Base-by-base conservation (phyloP, 2,797 vertebrate species). In the Leptoclinus maculatus region DNA sequence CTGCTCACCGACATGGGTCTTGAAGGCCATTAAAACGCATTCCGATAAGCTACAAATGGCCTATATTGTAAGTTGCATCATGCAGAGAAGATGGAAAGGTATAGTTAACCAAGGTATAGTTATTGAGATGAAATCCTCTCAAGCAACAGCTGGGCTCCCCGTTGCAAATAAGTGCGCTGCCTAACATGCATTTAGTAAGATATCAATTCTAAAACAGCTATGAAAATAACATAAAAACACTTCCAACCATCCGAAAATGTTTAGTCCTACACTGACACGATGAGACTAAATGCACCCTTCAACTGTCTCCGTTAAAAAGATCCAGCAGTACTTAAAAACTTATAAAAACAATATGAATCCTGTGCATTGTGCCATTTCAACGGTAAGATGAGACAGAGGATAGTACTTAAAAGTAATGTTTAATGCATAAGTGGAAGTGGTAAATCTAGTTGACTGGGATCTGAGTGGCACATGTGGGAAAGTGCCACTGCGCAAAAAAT, bases 351-450 rank as follows among this genome's bases (percentile, higher is more conserved):
- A 53, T 65, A 66, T 38, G 45, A 79, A 60, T 73, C 11, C 10
- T 69, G 12, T 73, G 47, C 56, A 71, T 77, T 78, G 7, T 45
- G 23, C 12, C 25, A 69, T 74, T 70, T 76, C 8, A 60, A 45
- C 27, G 54, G 23, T 32, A 29, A 12, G 5, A 67, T 47, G 34
- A 63, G 47, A 82, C 60, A 59, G n/a, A 38, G 38, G 34, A 80
- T 21, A 7, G 53, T 57, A 29, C 57, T 76, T 84, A 72, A 19
- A 34, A 64, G 66, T 23, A 36, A 87, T 86, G 60, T 79, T 87
- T 88, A 87, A 90, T 85, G 82, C 66, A 82, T 79, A 59, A 60
- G 56, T 54, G 39, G n/a, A 78, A 79, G 66, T 83, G 71, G 76
- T 82, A 71, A 86, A 85, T 43, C 58, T 74, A 57, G 81, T 38